Evolutionary conservation across 2,113 vertebrate genomes (phyloP).

Genomic region (Gnathonemus echidnorhynchus): DNA sequence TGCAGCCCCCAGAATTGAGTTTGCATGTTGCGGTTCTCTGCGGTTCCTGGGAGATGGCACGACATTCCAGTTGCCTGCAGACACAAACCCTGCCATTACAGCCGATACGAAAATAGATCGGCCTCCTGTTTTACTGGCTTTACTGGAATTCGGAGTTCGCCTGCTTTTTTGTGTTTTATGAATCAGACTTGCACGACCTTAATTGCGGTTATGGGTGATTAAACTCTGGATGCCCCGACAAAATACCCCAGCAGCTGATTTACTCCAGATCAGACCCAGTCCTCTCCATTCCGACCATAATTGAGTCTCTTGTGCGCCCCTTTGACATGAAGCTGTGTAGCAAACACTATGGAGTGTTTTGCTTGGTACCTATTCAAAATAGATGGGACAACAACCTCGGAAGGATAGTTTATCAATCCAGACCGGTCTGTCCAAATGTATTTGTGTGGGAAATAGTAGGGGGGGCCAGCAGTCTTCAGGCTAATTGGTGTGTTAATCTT

Average conservation of each 20-base stretch:
- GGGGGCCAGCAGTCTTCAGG: conserved; percentile 48
- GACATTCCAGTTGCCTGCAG: not conserved
- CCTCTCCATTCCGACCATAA: conserved; percentile 27
- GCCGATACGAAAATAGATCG: not conserved
- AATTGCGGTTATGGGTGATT: conserved; percentile 75
- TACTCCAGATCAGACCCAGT: conserved; percentile 48
- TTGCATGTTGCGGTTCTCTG: not conserved
- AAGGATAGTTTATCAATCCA: not conserved
- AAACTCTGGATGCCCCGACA: conserved; percentile 67
- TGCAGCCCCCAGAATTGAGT: not conserved
- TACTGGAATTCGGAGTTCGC: conserved; percentile 63
- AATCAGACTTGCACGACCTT: conserved; percentile 63
- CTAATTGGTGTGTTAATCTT: conserved; percentile 21
- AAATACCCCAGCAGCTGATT: conserved; percentile 54
- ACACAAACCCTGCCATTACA: not conserved
- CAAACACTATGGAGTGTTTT: conserved; percentile 23
- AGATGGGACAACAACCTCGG: not conserved
- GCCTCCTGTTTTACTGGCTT: conserved; percentile 37
- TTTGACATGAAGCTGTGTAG: conserved; percentile 24
- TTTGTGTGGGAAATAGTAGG: conserved; percentile 5
- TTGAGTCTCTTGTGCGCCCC: conserved; percentile 31
- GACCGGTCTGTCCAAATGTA: not conserved
- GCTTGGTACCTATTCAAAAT: conserved; percentile 19
- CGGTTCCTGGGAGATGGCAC: not conserved
- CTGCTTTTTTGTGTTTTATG: conserved; percentile 70